phyloP scores from a whole-genome alignment of 2,888 invertebrate species.

The Dione juno region DNA sequence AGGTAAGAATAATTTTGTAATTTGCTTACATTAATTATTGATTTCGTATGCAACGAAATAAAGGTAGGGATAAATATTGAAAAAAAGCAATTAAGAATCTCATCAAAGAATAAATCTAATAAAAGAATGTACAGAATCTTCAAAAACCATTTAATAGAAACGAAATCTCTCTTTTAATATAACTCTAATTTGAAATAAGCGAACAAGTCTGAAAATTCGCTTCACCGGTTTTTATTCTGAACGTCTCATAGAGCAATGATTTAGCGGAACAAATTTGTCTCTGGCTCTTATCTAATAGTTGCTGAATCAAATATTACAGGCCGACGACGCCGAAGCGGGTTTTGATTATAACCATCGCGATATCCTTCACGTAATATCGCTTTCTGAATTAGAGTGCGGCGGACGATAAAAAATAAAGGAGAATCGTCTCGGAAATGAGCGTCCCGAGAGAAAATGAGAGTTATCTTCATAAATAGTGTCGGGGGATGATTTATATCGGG shows the following conservation, averaged over 20 bases:
- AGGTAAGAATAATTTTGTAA: too few species aligned
- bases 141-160: too few species aligned
- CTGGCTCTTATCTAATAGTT: constrained; percentile 58
- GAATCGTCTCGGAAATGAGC: constrained; percentile 55
- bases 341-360: constrained; percentile 48
- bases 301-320: constrained; percentile 61
- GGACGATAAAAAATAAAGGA: constrained; percentile 53
- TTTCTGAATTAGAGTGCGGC: constrained; percentile 46
- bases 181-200: constrained; percentile 1
- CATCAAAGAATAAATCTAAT: too few species aligned
- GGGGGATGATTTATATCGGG: constrained; percentile 60
- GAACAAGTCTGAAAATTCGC: constrained; percentile 25
- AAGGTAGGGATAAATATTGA: too few species aligned
- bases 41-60: too few species aligned
- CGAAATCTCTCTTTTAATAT: too few species aligned
- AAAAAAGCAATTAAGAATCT: too few species aligned
- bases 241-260: constrained; percentile 59
- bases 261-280: constrained; percentile 64
- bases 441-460: constrained; percentile 50
- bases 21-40: too few species aligned
- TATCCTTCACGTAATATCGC: constrained; percentile 47
- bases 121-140: too few species aligned
- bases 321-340: constrained; percentile 47
- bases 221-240: constrained; percentile 54
- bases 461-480: constrained; percentile 65